Base-by-base conservation (phyloP, 2,888 invertebrate species). In the Opisthograptis luteolata region DNA sequence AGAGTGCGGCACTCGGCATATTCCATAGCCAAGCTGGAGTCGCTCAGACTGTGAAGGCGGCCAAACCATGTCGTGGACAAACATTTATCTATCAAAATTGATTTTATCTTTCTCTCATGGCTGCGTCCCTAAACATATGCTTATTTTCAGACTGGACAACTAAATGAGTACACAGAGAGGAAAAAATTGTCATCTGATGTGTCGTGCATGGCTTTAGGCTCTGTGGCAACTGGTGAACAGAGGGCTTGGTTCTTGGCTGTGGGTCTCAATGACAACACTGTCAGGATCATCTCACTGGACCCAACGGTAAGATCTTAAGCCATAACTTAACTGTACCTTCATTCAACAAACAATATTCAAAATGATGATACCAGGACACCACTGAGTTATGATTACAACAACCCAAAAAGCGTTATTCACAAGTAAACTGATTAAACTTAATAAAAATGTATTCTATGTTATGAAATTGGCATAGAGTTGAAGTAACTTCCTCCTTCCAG, bases 121-220 rank as follows among this genome's bases (percentile, higher is more conserved):
- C 19, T 31, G 8, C 27, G 48, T 60, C 3, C 4, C 1, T 10
- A 9, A 45, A 56, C 30, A 34, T 66, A 17, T 22, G 19, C 35
- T 42, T 27, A 28, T 64, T 92, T 92, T 31, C 81, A 98, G 98
- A 97, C 98, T 62, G 99, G 99, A 0, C 98, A 99, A 82, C 89
- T 99, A 37, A 99, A 99, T 86, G 99, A 99, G 81, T 99, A 99
- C 80, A 98, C 98, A 5, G 99, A 99, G 78, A 93, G 99, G 6
- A 98, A 98, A 73, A 97, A 98, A 76, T 95, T 99, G 94, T 96
- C 97, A 3, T 95, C 97, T 0, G 99, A 99, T 82, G 98, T 99
- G 0, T 96, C 99, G 62, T 99, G 99, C 78, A 99, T 99, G 99
- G 98, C 98, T 0, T 87, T 99, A 52, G 99, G 98, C 0, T 96